phyloP scores from a whole-genome alignment of 92 coral and sea anemone genomes.

The Zoanthus sansibaricus region DNA sequence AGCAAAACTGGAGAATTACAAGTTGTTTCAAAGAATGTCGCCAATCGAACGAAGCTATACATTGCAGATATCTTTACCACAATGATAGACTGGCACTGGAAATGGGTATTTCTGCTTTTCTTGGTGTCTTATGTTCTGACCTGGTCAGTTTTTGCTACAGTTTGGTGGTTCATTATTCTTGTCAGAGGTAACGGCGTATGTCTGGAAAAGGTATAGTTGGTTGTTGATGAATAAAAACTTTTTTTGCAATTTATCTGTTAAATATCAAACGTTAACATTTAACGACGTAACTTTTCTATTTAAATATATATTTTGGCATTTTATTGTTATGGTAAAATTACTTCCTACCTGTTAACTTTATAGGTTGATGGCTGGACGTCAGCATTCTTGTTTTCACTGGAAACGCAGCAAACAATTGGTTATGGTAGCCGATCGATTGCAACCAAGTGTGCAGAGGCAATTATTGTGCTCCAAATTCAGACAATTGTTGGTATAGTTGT shows the following conservation, averaged over 20 bases:
- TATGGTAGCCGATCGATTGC: slow-evolving; percentile 88
- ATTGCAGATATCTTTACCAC: slow-evolving; percentile 89
- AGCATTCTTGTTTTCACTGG: slow-evolving; percentile 94
- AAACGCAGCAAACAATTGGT: slow-evolving; percentile 99
- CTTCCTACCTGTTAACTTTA: background rate
- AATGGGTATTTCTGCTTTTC: slow-evolving; percentile 80
- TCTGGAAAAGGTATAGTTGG: slow-evolving; percentile 70
- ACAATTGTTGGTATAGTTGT: slow-evolving; percentile 79
- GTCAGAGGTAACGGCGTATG: slow-evolving; percentile 85
- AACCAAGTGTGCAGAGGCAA: slow-evolving; percentile 85
- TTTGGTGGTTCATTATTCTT: slow-evolving; percentile 89
- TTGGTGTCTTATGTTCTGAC: slow-evolving; percentile 82
- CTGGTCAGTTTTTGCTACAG: slow-evolving; percentile 82
- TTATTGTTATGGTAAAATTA: background rate
- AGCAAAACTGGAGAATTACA: slow-evolving; percentile 75
- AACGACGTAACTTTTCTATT: no score
- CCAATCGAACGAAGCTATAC: slow-evolving; percentile 75
- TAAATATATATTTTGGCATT: background rate
- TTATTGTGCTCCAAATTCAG: slow-evolving; percentile 77
- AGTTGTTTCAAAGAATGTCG: slow-evolving; percentile 79
- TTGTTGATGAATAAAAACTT: background rate
- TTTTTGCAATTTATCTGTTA: background rate
- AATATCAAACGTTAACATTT: no score
- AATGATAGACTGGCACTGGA: slow-evolving; percentile 84
- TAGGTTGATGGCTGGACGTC: slow-evolving; percentile 91